Conservation (phyloP, 2,113 vertebrate species). For the Cheirogaleus medius region DNA sequence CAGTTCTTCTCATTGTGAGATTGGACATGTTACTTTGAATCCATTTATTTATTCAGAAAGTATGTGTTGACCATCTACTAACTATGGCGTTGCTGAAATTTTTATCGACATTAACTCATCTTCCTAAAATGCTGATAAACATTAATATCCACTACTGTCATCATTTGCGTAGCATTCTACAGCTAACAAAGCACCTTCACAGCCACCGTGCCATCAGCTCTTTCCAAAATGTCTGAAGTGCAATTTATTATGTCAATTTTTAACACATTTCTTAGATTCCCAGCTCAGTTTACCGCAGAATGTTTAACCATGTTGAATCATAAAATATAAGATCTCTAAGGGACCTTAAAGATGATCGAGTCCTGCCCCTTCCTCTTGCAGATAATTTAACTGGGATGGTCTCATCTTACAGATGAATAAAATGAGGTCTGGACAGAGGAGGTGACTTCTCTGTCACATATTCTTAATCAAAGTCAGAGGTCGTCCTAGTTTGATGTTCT, state of each 20-base stretch:
- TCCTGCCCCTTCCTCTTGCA: background rate
- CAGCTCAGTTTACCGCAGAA: background rate
- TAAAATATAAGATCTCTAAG: background rate
- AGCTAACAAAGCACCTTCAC: background rate
- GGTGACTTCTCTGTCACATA: background rate
- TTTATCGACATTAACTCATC: background rate
- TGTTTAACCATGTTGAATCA: background rate
- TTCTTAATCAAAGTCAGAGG: no score
- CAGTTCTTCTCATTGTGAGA: background rate
- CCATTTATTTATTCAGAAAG: background rate
- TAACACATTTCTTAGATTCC: background rate
- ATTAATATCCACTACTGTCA: background rate
- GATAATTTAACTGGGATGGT: background rate
- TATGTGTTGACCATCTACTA: background rate
- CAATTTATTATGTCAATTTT: background rate
- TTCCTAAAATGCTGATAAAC: background rate
- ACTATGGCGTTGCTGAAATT: background rate
- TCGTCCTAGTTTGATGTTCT: background rate
- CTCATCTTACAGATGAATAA: background rate
- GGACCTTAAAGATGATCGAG: background rate
- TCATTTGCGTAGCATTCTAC: background rate
- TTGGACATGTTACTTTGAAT: background rate
- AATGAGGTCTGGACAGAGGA: background rate
- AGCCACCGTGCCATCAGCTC: background rate
- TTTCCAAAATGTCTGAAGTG: background rate